Evolutionary conservation across 2,113 vertebrate genomes (phyloP), one percentile per base, ranked within the genome.

Genomic region (Thinocorus orbignyianus): DNA sequence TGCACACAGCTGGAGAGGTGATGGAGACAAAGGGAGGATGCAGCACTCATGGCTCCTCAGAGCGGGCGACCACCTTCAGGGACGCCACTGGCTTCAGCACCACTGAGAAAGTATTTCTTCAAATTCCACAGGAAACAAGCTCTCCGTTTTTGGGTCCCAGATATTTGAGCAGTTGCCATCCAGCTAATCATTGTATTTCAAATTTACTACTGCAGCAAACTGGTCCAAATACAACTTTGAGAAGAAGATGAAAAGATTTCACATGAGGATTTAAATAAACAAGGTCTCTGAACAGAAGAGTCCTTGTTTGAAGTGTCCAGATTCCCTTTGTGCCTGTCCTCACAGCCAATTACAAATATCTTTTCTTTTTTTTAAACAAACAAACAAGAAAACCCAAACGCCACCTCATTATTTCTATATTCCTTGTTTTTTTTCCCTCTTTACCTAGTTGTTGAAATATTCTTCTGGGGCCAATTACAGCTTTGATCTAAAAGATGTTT

Each of bases 221-320:
- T 0, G 24, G 58, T 68, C 77, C 72, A 68, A 88, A 65, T 0
- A 9, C 33, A 68, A 28, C 70, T 72, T 13, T 1, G 51, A 70
- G 60, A 46, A 24, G 57, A n/a, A 58, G 46, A 76, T 57, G 83
- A 84, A 72, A 44, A 92, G 57, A 65, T 80, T 91, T 72, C 66
- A 90, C 35, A 39, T 17, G 17, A 31, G 17, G n/a, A n/a, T 39
- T 95, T 64, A 81, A 84, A 84, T 35, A 55, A 88, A 81, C 46
- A 33, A 81, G 22, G 72, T 44, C 89, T 37, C 66, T 71, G 55
- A 41, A 82, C 30, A 86, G 77, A 81, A 26, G 16, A 52, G 30
- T 2, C 72, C 64, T 84, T 33, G 80, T 81, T 30, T 71, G 77
- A 88, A 95, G 89, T 65, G 73, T 31, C 65, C 77, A 49, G 68